These are phyloP conservation scores for Euphydryas editha DNA, from an alignment of 2,888 invertebrate genomes.

Conservation along the genomic window DNA sequence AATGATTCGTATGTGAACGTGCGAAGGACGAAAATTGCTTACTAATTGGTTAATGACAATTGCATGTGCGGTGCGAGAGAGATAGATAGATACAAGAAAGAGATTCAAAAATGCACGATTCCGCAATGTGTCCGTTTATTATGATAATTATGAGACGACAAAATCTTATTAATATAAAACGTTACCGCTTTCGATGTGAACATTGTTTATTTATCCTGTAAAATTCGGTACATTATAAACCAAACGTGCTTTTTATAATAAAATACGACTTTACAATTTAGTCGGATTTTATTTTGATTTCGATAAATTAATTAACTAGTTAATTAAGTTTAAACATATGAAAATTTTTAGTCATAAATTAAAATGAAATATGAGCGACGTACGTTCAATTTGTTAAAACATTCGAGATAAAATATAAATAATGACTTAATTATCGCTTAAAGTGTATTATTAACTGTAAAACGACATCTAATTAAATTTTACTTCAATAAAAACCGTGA, in stretches of 20 bases:
- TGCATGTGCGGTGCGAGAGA: slow-evolving; percentile 63
- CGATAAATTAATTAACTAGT: slow-evolving; percentile 12
- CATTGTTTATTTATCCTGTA: slow-evolving; percentile 25
- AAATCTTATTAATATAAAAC: slow-evolving; percentile 64
- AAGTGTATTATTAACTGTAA: slow-evolving; percentile 22
- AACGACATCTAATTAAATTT: slow-evolving; percentile 26
- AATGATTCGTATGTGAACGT: slow-evolving; percentile 62
- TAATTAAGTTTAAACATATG: slow-evolving; percentile 5
- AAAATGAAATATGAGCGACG: not conserved
- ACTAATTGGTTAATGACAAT: slow-evolving; percentile 71
- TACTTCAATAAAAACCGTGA: slow-evolving; percentile 17
- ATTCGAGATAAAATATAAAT: slow-evolving; percentile 10
- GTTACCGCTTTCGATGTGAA: slow-evolving; percentile 45
- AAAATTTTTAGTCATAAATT: slow-evolving; percentile 9
- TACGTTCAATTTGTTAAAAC: slow-evolving; percentile 7
- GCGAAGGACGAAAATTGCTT: slow-evolving; percentile 61
- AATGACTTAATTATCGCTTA: slow-evolving; percentile 24
- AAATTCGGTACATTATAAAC: not conserved
- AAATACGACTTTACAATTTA: not conserved
- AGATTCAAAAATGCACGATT: slow-evolving; percentile 64
- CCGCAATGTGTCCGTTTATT: slow-evolving; percentile 70
- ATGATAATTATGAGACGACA: slow-evolving; percentile 71
- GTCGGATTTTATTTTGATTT: slow-evolving; percentile 1
- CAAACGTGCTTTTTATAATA: not conserved
- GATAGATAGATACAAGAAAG: slow-evolving; percentile 58